Conservation (phyloP, 2,797 vertebrate species). For the Nannoperca obscura region DNA sequence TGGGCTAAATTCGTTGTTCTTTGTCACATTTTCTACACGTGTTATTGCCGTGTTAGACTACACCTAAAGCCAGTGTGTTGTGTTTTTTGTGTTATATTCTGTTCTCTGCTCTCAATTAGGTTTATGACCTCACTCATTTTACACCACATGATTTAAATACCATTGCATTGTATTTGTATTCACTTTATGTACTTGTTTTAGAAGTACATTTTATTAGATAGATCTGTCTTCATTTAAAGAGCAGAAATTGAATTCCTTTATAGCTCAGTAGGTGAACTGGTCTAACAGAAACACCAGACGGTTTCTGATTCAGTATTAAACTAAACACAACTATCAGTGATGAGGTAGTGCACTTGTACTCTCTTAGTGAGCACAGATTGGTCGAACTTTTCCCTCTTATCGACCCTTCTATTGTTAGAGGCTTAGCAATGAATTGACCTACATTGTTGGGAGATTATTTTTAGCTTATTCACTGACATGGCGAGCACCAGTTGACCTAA, state of each 20-base stretch:
- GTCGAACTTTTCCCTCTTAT: slow-evolving; percentile 32
- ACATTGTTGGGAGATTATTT: slow-evolving; percentile 56
- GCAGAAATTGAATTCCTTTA: slow-evolving; percentile 12
- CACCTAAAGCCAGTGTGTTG: slow-evolving; percentile 19
- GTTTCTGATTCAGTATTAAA: slow-evolving; percentile 26
- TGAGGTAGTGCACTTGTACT: not conserved
- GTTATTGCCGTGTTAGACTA: slow-evolving; percentile 33
- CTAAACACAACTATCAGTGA: slow-evolving; percentile 1
- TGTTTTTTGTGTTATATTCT: slow-evolving; percentile 23
- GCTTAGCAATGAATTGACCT: slow-evolving; percentile 44
- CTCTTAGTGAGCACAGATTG: slow-evolving; percentile 5
- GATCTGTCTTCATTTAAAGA: slow-evolving; percentile 24
- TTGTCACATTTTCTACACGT: slow-evolving; percentile 44
- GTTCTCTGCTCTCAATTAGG: slow-evolving; percentile 48
- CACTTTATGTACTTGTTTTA: slow-evolving; percentile 36
- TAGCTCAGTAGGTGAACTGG: slow-evolving; percentile 44
- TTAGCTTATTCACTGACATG: slow-evolving; percentile 45
- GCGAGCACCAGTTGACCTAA: slow-evolving; percentile 29
- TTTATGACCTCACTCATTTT: slow-evolving; percentile 34
- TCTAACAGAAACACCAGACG: slow-evolving; percentile 41
- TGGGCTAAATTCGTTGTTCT: slow-evolving; percentile 37
- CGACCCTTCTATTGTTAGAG: slow-evolving; percentile 42
- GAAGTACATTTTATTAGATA: slow-evolving; percentile 35
- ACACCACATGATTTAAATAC: slow-evolving; percentile 41
- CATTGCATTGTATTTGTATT: slow-evolving; percentile 27